Percentiles rank a stretch among this genome's conserved stretches.
Evolutionary conservation across 2,888 invertebrate genomes (phyloP).

Genomic region (Diadegma fenestrale): DNA sequence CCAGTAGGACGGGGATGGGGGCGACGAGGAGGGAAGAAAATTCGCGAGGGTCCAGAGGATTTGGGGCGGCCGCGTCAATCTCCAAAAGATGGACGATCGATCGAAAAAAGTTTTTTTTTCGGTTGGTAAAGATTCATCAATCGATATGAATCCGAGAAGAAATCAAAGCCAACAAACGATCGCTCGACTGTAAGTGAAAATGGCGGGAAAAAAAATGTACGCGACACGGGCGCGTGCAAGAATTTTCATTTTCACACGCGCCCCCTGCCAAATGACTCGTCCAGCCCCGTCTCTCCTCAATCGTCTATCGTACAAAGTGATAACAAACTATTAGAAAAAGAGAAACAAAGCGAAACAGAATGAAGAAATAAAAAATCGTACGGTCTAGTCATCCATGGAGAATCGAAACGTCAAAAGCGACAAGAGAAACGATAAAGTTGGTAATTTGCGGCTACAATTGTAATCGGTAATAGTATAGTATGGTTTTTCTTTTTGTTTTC

Average conservation of each 20-base stretch:
- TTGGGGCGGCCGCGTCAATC: constrained; percentile 8
- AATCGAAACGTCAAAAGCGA: constrained; percentile 71
- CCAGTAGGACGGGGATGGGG: constrained; percentile 1
- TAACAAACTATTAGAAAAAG: constrained; percentile 82
- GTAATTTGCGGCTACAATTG: constrained; percentile 35
- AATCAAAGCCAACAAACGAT: neutral
- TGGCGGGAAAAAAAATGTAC: neutral
- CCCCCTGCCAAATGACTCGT: neutral
- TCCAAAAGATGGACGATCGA: constrained; percentile 26
- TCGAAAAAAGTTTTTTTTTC: neutral
- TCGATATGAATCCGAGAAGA: neutral
- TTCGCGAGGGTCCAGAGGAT: neutral
- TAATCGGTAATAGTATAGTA: constrained; percentile 51
- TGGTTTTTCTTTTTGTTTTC: neutral
- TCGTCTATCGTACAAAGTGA: constrained; percentile 62
- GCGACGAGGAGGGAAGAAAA: constrained; percentile 6
- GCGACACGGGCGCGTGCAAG: neutral
- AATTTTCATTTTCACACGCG: neutral
- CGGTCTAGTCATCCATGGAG: constrained; percentile 67
- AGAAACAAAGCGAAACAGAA: neutral
- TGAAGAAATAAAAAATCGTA: constrained; percentile 70
- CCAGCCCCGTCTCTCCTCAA: constrained; percentile 1
- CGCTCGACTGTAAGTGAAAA: neutral
- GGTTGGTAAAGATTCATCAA: neutral
- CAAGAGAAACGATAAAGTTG: constrained; percentile 65